These are phyloP conservation scores for Drosophila biarmipes DNA, from an alignment of 1,140 invertebrate genomes.

Conservation along the genomic window DNA sequence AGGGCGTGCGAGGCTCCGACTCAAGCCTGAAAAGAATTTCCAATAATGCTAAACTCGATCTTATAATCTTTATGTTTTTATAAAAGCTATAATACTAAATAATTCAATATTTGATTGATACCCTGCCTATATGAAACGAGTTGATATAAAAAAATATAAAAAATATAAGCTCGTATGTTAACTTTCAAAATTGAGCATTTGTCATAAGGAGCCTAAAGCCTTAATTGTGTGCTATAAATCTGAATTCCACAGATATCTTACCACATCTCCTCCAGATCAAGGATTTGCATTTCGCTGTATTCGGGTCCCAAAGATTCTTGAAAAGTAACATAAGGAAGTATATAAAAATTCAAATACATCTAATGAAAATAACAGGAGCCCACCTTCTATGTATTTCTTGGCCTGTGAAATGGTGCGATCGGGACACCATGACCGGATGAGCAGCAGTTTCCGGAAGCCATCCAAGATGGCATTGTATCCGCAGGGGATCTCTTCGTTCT, in stretches of 20 bases:
- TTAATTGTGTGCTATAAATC: no score
- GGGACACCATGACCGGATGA: conserved; percentile 97
- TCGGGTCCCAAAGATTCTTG: conserved; percentile 94
- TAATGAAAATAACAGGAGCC: no score
- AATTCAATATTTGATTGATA: not conserved
- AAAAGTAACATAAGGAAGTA: no score
- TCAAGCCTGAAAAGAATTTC: conserved; percentile 85
- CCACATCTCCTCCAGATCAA: conserved; percentile 96
- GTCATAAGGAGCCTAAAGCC: no score
- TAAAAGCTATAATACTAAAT: not conserved
- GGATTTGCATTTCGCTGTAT: conserved; percentile 95
- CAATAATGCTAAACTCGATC: no score
- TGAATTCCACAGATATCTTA: conserved; percentile 47
- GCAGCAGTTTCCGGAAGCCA: conserved; percentile 94
- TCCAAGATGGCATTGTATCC: conserved; percentile 95
- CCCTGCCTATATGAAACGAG: no score
- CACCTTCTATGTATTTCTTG: conserved; percentile 93
- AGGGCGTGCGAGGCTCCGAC: conserved; percentile 93
- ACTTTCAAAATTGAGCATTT: no score
- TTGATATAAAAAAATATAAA: no score
- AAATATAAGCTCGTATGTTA: no score
- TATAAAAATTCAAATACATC: no score
- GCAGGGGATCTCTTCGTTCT: conserved; percentile 95
- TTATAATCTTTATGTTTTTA: not conserved
- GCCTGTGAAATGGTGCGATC: conserved; percentile 97